phyloP scores from a whole-genome alignment of 1,140 invertebrate species.

The Brachionus rubens region DNA sequence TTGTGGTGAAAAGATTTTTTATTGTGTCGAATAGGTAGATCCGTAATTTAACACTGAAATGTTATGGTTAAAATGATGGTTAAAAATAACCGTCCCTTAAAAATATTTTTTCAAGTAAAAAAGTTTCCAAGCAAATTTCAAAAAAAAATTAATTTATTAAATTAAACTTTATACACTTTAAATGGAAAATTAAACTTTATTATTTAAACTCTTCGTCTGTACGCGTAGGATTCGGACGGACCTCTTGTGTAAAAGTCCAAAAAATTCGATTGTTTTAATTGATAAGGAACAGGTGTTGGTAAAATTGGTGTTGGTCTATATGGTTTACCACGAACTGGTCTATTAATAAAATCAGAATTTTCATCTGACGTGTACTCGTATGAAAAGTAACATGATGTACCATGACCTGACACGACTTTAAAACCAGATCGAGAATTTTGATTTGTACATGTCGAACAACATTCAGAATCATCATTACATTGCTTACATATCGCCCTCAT shows the following conservation, averaged over 20 bases:
- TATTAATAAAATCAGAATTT: neutral
- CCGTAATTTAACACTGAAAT: too few relatives aligned
- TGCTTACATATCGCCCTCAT: neutral
- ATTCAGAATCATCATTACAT: slow-evolving; percentile 1
- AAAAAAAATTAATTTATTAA: too few relatives aligned
- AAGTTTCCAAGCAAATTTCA: too few relatives aligned
- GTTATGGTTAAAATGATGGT: too few relatives aligned
- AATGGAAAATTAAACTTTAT: too few relatives aligned
- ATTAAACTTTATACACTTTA: too few relatives aligned
- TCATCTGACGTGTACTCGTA: slow-evolving; percentile 30
- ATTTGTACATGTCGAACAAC: neutral
- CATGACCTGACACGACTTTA: slow-evolving; percentile 12
- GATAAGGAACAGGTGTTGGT: neutral
- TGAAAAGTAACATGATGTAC: slow-evolving; percentile 7
- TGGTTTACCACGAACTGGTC: slow-evolving; percentile 4
- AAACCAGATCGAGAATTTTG: neutral
- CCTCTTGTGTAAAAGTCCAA: slow-evolving; percentile 24
- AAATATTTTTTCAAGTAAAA: too few relatives aligned
- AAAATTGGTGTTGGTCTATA: neutral
- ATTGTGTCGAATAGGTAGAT: too few relatives aligned
- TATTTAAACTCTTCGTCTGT: slow-evolving; percentile 1
- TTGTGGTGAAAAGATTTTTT: too few relatives aligned
- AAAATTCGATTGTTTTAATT: neutral
- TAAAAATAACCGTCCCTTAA: too few relatives aligned
- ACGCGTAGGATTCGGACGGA: neutral